Evolutionary conservation across 2,888 invertebrate species (phyloP), one percentile per base, ranked within the genome.

Genomic region (Xiphydria camelus): DNA sequence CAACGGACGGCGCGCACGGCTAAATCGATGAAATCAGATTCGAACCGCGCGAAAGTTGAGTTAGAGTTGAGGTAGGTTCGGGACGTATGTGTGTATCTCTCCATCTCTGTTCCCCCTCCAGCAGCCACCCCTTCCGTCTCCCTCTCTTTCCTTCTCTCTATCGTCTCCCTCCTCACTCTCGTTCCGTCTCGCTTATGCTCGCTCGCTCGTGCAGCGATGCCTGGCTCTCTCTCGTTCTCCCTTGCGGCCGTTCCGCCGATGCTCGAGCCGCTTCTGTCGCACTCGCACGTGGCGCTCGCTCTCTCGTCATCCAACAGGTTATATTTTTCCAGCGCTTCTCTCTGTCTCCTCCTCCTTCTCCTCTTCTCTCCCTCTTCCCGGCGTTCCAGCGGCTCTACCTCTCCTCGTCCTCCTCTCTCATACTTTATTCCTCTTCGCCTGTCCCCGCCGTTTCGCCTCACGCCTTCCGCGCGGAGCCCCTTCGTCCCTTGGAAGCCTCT

Each of bases 281-380:
- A 26, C 51, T 52, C 47, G 18, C 38, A 33, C 44, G 45, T 29
- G 26, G 34, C 42, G 35, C 35, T 12, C 25, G 47, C 61, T 61
- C 66, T 58, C 63, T 66, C 54, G 64, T 62, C 66, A 67, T 71
- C 72, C 73, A 73, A 73, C 73, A 71, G 72, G 71, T 72, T 73
- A 73, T 71, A 69, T 69, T 73, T 70, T 72, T 70, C 66, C 66
- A 64, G 51, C 55, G 56, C 34, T 38, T 42, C 49, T 41, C 44
- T 43, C 41, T 20, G 42, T 47, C 42, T 32, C 38, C 37, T 31
- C 35, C 41, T 46, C 47, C 37, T 29, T 29, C 14, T 29, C 29
- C 12, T 15, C 12, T 15, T 12, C 29, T 1, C 15, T 29, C 14
- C 12, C 14, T 12, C 15, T 14, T 29, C 29, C 29, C 29, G 12